Percentiles rank a stretch among this genome's conserved stretches.
Evolutionary conservation across 2,888 invertebrate species (phyloP).

Genomic region (Coremacera marginata): DNA sequence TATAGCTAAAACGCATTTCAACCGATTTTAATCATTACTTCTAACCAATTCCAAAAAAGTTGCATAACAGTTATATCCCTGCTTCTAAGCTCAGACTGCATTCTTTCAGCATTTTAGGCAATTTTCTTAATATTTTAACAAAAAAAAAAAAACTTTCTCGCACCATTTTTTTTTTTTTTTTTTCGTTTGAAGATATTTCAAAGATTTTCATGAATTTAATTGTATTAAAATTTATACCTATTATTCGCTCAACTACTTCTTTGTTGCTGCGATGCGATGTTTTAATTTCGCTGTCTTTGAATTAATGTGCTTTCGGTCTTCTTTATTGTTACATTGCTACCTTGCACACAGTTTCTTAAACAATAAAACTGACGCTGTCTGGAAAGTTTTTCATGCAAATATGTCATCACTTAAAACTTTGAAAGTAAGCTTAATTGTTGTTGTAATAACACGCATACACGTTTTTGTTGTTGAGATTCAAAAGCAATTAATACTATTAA

Average conservation of each 20-base stretch:
- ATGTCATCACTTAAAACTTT: not conserved
- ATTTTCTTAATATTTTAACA: too few species aligned
- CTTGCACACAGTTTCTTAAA: not conserved
- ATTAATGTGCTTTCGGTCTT: not conserved
- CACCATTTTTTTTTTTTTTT: too few species aligned
- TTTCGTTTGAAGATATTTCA: too few species aligned
- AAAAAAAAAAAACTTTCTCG: too few species aligned
- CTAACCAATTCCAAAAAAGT: too few species aligned
- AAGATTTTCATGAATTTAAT: not conserved
- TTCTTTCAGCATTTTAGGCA: too few species aligned
- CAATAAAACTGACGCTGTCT: not conserved
- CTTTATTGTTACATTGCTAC: not conserved
- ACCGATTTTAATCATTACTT: too few species aligned
- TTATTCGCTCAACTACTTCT: not conserved
- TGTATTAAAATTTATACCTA: not conserved
- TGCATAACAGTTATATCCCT: too few species aligned
- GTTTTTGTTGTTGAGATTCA: not conserved
- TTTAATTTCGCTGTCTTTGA: not conserved
- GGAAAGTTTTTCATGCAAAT: not conserved
- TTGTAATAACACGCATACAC: not conserved
- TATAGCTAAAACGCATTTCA: too few species aligned
- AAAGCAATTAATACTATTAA: not conserved
- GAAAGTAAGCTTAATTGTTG: not conserved
- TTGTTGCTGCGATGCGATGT: not conserved
- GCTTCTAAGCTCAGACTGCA: too few species aligned